Evolutionary conservation across 2,113 vertebrate species (phyloP), one percentile per base, ranked within the genome.

Genomic region (Brachionichthys hirsutus): DNA sequence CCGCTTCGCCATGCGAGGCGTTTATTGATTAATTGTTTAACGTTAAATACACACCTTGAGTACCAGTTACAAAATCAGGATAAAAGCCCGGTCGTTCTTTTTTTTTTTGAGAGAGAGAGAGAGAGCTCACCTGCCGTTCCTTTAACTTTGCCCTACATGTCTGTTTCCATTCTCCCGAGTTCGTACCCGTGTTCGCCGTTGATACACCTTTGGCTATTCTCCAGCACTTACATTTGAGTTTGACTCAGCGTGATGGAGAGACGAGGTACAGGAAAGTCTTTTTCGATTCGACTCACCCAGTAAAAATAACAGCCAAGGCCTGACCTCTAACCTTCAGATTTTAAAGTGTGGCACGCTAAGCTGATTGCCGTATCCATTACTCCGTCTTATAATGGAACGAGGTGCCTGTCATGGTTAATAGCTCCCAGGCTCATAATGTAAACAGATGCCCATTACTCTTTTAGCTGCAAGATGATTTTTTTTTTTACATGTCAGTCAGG

Each of bases 371-470:
- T 69, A 68, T 86, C 78, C 74, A 80, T 88, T 84, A 85, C 73
- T 68, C 67, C 38, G 42, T 62, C 54, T 76, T 66, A 70, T 81
- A 86, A 87, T 85, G 81, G 77, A 86, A 84, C 67, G 46, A 62
- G 73, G 81, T 64, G 63, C 48, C 67, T 44, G 74, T 80, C 19
- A 19, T 70, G 60, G 79, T 62, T 81, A 78, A 84, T 63, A 59
- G 65, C 43, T 51, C 38, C 38, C 43, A 2, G 56, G 22, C 70
- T 57, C 43, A 46, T 76, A 76, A 84, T 84, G 75, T 73, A 88
- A 86, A 81, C 77, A 85, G 62, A 80, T 83, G 71, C 79, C 71
- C 73, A 84, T 88, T 85, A 75, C 70, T 83, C 72, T 70, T 79
- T 58, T 71, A 40, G 19, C 74, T 51, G 56, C 55, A 40, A 44